phyloP scores from a whole-genome alignment of 2,113 vertebrate genomes.

The Platichthys flesus region DNA sequence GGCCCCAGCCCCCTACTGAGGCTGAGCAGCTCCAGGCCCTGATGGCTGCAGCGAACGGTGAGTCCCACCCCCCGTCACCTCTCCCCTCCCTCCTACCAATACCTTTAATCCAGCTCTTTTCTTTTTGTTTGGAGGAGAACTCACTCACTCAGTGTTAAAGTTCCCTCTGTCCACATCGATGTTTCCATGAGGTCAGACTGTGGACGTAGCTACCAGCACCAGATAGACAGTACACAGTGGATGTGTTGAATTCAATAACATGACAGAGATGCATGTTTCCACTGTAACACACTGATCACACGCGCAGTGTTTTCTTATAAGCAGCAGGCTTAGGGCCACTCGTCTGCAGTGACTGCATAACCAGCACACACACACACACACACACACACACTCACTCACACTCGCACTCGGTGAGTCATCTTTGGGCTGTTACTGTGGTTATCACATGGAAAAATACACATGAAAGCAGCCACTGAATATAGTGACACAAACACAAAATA shows the following conservation, averaged over 20 bases:
- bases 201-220: constrained; percentile 13
- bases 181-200: constrained; percentile 36
- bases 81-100: neutral
- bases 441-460: constrained; percentile 32
- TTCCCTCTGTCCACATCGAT: constrained; percentile 44
- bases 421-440: constrained; percentile 17
- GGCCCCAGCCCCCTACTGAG: constrained; percentile 97
- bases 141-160: constrained; percentile 22
- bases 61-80: constrained; percentile 51
- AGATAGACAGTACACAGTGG: constrained; percentile 10
- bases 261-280: constrained; percentile 45
- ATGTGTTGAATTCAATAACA: constrained; percentile 67
- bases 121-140: constrained; percentile 33
- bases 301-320: constrained; percentile 40
- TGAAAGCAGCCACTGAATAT: neutral
- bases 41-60: constrained; percentile 97
- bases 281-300: constrained; percentile 57
- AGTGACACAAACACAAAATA: constrained; percentile 22
- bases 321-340: constrained; percentile 10
- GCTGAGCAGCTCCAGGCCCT: constrained; percentile 97
- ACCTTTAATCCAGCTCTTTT: neutral
- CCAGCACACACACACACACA: neutral
- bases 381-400: constrained; percentile 10
- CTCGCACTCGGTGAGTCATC: constrained; percentile 42
- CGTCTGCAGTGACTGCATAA: constrained; percentile 7